These are phyloP conservation scores for Crotophaga sulcirostris DNA, from an alignment of 2,113 vertebrate genomes.

Conservation along the genomic window DNA sequence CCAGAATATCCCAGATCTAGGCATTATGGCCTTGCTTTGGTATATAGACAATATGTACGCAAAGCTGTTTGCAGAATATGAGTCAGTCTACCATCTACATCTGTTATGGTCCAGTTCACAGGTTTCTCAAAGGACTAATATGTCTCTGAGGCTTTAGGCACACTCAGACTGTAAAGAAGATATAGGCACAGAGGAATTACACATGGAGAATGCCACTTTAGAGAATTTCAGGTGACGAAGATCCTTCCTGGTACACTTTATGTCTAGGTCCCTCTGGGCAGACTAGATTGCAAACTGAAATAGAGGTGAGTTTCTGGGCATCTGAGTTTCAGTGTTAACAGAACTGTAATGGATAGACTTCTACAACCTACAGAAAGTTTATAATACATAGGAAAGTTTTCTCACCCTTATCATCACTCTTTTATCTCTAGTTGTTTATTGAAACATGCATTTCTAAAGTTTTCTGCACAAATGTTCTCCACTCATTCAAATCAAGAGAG, in stretches of 20 bases:
- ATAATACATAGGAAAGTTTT: neutral
- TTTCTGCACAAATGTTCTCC: neutral
- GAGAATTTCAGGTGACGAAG: neutral
- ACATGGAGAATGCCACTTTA: neutral
- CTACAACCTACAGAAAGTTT: neutral
- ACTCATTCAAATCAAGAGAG: neutral
- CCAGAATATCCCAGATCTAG: neutral
- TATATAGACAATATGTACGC: neutral
- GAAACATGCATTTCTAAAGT: neutral
- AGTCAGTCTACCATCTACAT: neutral
- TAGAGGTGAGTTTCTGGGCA: neutral
- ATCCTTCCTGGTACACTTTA: neutral
- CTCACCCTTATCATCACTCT: neutral
- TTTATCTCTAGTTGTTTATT: slow-evolving; percentile 11
- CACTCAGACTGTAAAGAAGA: neutral
- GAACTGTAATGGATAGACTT: neutral
- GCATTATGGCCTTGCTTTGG: neutral
- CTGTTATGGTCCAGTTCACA: neutral
- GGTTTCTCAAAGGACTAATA: neutral
- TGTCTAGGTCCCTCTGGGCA: neutral
- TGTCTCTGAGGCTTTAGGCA: neutral
- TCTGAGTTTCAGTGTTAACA: neutral
- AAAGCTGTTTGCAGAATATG: neutral
- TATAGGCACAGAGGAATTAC: neutral
- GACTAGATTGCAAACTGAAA: neutral